Base-by-base conservation (phyloP, 2,797 vertebrate species). In the Streptopelia turtur region DNA sequence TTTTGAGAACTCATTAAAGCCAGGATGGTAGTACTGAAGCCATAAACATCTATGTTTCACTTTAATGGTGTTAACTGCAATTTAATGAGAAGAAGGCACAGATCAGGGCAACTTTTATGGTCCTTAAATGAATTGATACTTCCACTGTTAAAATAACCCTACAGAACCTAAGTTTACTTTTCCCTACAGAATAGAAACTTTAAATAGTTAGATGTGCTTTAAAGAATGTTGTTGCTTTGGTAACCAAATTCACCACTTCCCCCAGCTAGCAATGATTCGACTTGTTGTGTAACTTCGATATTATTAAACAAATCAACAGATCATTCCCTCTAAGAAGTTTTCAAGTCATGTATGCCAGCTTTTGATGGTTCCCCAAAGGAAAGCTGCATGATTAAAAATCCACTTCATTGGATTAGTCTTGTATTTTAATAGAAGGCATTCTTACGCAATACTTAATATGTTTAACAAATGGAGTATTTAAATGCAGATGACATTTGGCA, bases 91-190 rank as follows among this genome's bases (percentile, higher is more conserved):
- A 98, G 98, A 98, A 98, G 97, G 97, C 89, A 97, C 97, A 98
- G 97, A 98, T 98, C 97, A 96, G 97, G 97, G 97, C 97, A 97
- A 97, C 91, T 98, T 98, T 98, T 98, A 98, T 97, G 97, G 95
- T 97, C 93, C 97, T 98, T 98, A 98, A 98, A 98, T 98, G 97
- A 98, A 98, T 98, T 97, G 98, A 98, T 98, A 98, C 97, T 98
- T 98, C 97, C 98, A 98, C 97, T 47, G 75, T 98, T 98, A 98
- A 98, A 98, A 97, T 96, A 97, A 97, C 96, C 96, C 93, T 98
- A 97, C 92, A 97, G 95, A 98, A 97, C 97, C 68, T 69, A 96
- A 97, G 84, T 98, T 98, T 98, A 98, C 96, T 97, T 98, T 97
- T 97, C 98, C 97, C 98, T 96, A 49, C 88, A 98, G 98, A 98